Percentiles rank a stretch among this genome's conserved stretches.
phyloP scores from a whole-genome alignment of 2,113 vertebrate species.

The Strigops habroptila region DNA sequence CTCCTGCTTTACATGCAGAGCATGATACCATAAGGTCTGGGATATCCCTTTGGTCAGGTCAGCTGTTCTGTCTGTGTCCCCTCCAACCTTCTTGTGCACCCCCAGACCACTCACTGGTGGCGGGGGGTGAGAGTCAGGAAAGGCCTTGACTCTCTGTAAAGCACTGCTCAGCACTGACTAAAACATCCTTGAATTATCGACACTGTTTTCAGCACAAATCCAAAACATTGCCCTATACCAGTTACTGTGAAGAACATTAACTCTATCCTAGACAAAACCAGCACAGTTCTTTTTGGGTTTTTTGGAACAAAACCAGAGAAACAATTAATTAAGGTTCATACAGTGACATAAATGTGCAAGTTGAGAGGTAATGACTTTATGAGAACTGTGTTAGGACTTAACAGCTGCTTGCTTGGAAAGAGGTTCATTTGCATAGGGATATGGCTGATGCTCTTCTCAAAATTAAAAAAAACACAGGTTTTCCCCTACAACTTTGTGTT shows the following conservation, averaged over 20 bases:
- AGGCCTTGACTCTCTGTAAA: neutral
- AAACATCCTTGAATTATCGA: neutral
- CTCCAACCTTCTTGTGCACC: neutral
- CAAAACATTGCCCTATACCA: neutral
- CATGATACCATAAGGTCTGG: neutral
- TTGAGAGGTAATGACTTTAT: neutral
- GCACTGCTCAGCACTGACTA: neutral
- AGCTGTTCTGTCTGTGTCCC: neutral
- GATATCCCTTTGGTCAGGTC: neutral
- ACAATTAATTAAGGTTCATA: neutral
- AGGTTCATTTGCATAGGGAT: neutral
- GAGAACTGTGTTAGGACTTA: neutral
- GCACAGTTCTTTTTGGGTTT: neutral
- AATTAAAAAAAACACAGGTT: neutral
- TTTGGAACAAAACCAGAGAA: neutral
- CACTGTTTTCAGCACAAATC: neutral
- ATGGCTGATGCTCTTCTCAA: neutral
- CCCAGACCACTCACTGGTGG: fast-evolving
- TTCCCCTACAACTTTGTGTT: neutral
- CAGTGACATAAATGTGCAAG: neutral
- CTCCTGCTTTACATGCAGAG: neutral
- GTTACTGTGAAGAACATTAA: neutral
- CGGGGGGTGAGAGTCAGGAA: neutral
- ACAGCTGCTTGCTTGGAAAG: neutral
- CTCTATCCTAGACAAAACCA: neutral